A percentile compares a stretch with the other conserved stretches of the same genome.
Evolutionary conservation across 64 coral and sea anemone genomes (phyloP).

Genomic region (Anthopleura sola): DNA sequence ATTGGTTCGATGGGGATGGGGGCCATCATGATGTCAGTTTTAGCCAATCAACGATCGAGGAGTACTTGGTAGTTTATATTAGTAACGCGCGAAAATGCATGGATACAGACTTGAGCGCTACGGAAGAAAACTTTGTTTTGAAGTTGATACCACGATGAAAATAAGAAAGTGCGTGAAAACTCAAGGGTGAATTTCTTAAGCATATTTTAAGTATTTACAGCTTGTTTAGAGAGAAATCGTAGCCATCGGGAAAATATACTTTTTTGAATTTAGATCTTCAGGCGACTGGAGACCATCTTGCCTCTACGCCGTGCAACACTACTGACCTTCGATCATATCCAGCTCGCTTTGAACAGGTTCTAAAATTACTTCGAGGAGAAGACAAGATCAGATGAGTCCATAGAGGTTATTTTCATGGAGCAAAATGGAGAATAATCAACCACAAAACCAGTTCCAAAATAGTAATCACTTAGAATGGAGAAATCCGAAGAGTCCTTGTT

Average conservation of each 20-base stretch:
- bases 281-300: background rate
- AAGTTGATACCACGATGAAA: background rate
- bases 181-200: background rate
- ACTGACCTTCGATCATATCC: conserved; percentile 13
- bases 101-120: background rate
- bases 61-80: conserved; percentile 42
- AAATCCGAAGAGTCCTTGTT: conserved; percentile 47
- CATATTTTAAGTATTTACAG: background rate
- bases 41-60: conserved; percentile 22
- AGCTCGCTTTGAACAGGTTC: background rate
- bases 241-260: background rate
- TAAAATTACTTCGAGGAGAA: background rate
- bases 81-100: conserved; percentile 72
- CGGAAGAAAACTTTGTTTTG: conserved; percentile 15
- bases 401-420: background rate
- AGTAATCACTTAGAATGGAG: conserved; percentile 52
- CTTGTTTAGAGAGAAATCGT: background rate
- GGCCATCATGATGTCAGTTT: conserved; percentile 28
- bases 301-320: no score
- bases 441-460: conserved; percentile 32
- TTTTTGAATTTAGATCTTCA: background rate
- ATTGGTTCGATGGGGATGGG: conserved; percentile 14
- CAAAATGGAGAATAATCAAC: conserved; percentile 24
- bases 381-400: background rate
- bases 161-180: background rate